A percentile compares a stretch with the other conserved stretches of the same genome.
These are phyloP conservation scores for Chymomyza fuscimana DNA, from an alignment of 2,888 invertebrate species.

Conservation along the genomic window DNA sequence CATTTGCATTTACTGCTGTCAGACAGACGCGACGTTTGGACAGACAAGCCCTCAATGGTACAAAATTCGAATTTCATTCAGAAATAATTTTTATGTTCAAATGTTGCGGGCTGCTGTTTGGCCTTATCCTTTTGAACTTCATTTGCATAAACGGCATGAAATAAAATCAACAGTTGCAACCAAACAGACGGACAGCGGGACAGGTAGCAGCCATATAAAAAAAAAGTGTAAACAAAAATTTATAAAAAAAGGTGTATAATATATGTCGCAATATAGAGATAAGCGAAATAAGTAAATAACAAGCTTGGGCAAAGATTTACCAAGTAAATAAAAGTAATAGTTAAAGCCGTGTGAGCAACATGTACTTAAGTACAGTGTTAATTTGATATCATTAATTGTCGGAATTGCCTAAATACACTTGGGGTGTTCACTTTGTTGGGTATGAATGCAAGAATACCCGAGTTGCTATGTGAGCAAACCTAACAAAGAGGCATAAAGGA, in stretches of 20 bases:
- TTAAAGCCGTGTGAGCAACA: too few species aligned
- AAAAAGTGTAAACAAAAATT: slow-evolving; percentile 34
- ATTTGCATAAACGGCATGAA: slow-evolving; percentile 74
- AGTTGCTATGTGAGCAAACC: too few species aligned
- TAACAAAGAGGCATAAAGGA: too few species aligned
- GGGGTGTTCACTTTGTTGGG: too few species aligned
- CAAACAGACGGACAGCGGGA: slow-evolving; percentile 31
- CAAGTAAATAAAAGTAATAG: too few species aligned
- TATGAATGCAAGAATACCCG: too few species aligned
- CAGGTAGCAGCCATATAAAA: slow-evolving; percentile 53
- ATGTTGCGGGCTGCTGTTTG: slow-evolving; percentile 60
- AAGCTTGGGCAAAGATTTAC: slow-evolving; percentile 38
- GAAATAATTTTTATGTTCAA: slow-evolving; percentile 72
- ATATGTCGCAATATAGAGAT: slow-evolving; percentile 44
- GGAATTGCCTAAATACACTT: too few species aligned
- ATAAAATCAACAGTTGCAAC: slow-evolving; percentile 67
- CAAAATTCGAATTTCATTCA: slow-evolving; percentile 70
- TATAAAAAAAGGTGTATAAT: slow-evolving; percentile 41
- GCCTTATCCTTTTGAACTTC: slow-evolving; percentile 66
- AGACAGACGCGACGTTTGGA: slow-evolving; percentile 11
- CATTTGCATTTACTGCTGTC: slow-evolving; percentile 63
- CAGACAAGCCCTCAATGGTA: slow-evolving; percentile 48
- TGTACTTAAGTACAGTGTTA: too few species aligned
- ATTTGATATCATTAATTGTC: too few species aligned
- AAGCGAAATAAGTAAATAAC: slow-evolving; percentile 48